phyloP scores from a whole-genome alignment of 2,113 vertebrate genomes.

The Spea multiplicata region DNA sequence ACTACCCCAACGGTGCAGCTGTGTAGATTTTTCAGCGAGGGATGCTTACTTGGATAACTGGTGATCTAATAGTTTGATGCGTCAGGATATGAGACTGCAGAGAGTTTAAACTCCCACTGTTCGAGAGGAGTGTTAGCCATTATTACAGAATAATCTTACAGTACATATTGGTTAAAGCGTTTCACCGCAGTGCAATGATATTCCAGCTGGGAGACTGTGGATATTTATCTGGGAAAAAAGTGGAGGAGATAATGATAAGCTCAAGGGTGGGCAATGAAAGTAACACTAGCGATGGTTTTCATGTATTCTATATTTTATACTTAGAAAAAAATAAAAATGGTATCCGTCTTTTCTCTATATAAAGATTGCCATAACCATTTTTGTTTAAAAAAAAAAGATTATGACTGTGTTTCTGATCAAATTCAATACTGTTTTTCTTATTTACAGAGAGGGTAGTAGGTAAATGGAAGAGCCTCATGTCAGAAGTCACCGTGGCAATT shows the following conservation, averaged over 20 bases:
- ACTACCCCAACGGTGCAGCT: no score
- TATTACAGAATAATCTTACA: slow-evolving; percentile 30
- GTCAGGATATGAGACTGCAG: slow-evolving; percentile 14
- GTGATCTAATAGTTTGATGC: slow-evolving; percentile 12
- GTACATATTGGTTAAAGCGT: slow-evolving; percentile 13
- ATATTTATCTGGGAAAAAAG: slow-evolving; percentile 35
- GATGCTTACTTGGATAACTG: slow-evolving; percentile 18
- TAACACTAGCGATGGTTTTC: neutral
- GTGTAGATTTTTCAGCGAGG: no score
- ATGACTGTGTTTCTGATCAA: no score
- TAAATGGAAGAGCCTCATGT: no score
- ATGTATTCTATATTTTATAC: neutral
- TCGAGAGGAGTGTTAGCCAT: slow-evolving; percentile 10
- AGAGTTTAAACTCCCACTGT: slow-evolving; percentile 29
- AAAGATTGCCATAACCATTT: no score
- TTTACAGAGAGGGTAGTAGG: no score
- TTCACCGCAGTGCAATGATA: slow-evolving; percentile 35
- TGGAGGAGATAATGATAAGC: slow-evolving; percentile 17
- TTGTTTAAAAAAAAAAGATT: no score
- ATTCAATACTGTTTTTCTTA: no score
- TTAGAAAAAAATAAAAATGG: no score
- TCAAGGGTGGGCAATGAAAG: slow-evolving; percentile 14
- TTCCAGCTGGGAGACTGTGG: slow-evolving; percentile 40
- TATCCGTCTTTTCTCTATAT: no score
- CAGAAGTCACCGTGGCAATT: no score